phyloP scores from a whole-genome alignment of 2,797 vertebrate species.

The Heteromormyrus szaboi region DNA sequence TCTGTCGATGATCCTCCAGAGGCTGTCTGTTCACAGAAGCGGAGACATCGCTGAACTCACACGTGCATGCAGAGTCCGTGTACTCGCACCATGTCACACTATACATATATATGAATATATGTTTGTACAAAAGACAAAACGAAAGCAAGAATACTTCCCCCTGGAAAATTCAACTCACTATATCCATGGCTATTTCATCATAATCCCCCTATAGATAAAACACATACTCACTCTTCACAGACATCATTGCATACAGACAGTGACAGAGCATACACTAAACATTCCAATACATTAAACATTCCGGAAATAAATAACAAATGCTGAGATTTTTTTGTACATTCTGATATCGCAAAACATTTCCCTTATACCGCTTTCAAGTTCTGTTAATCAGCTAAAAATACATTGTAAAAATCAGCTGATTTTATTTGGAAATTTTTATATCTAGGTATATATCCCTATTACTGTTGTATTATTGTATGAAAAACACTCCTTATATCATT shows the following conservation, averaged over 20 bases:
- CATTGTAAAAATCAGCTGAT: background rate
- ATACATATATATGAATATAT: background rate
- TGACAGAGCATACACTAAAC: background rate
- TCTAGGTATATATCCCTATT: background rate
- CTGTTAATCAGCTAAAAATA: background rate
- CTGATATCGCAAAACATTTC: background rate
- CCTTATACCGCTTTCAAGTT: background rate
- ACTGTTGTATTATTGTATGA: background rate
- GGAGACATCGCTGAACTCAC: background rate
- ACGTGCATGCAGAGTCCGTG: background rate
- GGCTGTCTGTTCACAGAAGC: conserved; percentile 49
- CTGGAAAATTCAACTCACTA: background rate
- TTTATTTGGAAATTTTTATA: background rate
- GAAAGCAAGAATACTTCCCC: background rate
- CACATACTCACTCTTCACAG: background rate
- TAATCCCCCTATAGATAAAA: background rate
- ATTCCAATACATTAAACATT: background rate
- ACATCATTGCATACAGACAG: background rate
- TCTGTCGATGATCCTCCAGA: conserved; percentile 58
- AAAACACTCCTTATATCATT: background rate
- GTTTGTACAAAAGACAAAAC: background rate
- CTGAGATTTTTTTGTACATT: background rate
- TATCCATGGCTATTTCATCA: background rate
- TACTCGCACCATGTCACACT: no score
- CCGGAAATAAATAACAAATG: background rate